These are phyloP conservation scores for Pollenia labialis DNA, from an alignment of 2,888 invertebrate genomes.

Conservation along the genomic window DNA sequence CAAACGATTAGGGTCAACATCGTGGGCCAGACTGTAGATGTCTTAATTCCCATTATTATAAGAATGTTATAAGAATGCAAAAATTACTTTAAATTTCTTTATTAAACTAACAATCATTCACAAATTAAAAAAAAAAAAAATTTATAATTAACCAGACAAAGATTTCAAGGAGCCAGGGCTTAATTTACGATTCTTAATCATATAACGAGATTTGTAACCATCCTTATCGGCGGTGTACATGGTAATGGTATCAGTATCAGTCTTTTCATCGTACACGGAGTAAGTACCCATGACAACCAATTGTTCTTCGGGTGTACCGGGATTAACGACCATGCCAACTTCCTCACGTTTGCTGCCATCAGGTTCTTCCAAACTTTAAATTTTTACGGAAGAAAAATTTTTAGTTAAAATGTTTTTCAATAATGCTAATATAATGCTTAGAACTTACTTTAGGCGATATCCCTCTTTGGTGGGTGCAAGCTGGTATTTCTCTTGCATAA, in stretches of 20 bases:
- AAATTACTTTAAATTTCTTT: conserved; percentile 7
- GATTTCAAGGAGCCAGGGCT: conserved; percentile 79
- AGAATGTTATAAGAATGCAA: not conserved
- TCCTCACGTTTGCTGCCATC: conserved; percentile 83
- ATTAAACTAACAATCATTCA: conserved; percentile 22
- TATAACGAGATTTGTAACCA: conserved; percentile 82
- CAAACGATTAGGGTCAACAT: no score
- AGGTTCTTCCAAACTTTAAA: conserved; percentile 79
- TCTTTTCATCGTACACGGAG: conserved; percentile 80
- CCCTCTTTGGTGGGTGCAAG: conserved; percentile 81
- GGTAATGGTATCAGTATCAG: conserved; percentile 80
- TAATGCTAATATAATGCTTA: not conserved
- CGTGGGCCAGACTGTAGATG: no score
- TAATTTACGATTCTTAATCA: conserved; percentile 81
- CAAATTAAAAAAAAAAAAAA: conserved; percentile 39
- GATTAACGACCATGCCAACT: conserved; percentile 82
- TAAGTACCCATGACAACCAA: conserved; percentile 83
- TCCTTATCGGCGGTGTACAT: conserved; percentile 84
- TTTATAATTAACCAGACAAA: conserved; percentile 75
- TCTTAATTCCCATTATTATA: no score
- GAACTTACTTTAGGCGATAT: conserved; percentile 81
- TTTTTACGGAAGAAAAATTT: not conserved
- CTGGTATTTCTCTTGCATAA: conserved; percentile 79
- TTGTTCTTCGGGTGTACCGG: conserved; percentile 81
- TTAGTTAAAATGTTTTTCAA: not conserved